Evolutionary conservation across 2,888 invertebrate genomes (phyloP), one percentile per base, ranked within the genome.

Genomic region (Drosophila siamana): DNA sequence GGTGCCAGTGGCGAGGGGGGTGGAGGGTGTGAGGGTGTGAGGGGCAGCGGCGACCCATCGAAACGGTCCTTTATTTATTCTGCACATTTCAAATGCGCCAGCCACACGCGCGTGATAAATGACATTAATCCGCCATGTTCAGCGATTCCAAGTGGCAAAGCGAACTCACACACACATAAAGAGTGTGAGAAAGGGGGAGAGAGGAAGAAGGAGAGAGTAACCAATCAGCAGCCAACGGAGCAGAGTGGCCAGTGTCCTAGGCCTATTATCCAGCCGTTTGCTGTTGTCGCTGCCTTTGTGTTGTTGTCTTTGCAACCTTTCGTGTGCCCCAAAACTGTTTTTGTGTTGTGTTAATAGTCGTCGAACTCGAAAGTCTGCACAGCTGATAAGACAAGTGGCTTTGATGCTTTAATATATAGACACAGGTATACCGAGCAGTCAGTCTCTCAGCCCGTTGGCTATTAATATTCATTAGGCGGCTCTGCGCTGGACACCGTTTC

Each of bases 41-140:
- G n/a, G n/a, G n/a, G n/a, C n/a, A n/a, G n/a, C n/a, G 16, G 8
- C 4, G 5, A 41, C 8, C 41, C 33, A 43, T 24, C 48, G 46
- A 44, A 38, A 38, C 13, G 36, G 65, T 83, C 67, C 63, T 63
- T 78, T 87, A 85, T 87, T 72, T 82, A 75, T 87, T 87, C 86
- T 71, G 77, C 67, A 83, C 80, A 83, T 87, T 83, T 87, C 69
- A 79, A 83, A 83, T 87, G 79, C 69, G 66, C 59, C 48, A 56
- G 50, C 51, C 66, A 72, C 63, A 62, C 60, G 84, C 78, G 87
- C 86, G 87, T 86, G 86, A 86, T 89, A 86, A 86, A 86, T 86
- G 86, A 88, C 88, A 86, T 81, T 86, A 86, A 89, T 86, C 88
- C 89, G 75, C 88, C 61, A 79, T 88, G 81, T 88, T 86, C 89